These are phyloP conservation scores for Pteronura brasiliensis DNA, from an alignment of 2,113 vertebrate genomes.

Conservation along the genomic window DNA sequence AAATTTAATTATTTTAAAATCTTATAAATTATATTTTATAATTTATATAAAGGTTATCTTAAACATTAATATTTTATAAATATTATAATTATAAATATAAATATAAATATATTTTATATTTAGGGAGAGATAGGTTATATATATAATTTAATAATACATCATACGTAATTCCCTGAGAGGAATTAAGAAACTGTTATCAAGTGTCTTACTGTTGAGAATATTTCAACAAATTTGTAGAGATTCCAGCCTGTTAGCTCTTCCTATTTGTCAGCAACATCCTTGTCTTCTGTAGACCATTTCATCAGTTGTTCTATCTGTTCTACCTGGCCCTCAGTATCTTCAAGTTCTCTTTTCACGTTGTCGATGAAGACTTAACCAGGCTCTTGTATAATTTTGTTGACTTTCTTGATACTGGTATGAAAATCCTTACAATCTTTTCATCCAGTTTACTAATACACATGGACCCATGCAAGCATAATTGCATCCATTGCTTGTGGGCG, in stretches of 20 bases:
- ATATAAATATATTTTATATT: background rate
- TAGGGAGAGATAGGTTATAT: background rate
- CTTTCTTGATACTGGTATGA: background rate
- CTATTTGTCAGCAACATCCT: background rate
- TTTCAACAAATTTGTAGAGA: conserved; percentile 30
- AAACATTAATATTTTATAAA: background rate
- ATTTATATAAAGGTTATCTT: background rate
- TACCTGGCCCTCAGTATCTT: background rate
- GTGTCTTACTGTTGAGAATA: background rate
- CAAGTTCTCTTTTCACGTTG: background rate
- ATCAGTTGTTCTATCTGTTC: background rate
- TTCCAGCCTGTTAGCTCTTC: background rate
- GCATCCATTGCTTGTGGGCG: background rate
- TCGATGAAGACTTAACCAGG: background rate
- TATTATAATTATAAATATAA: background rate
- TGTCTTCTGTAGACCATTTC: background rate
- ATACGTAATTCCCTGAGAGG: background rate
- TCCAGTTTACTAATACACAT: background rate
- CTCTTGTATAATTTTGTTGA: background rate
- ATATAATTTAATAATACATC: background rate
- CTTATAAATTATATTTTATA: background rate
- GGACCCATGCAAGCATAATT: background rate
- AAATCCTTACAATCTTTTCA: background rate
- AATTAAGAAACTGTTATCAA: background rate
- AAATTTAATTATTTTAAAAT: background rate